These are phyloP conservation scores for Hyla sarda DNA, from an alignment of 2,113 vertebrate genomes.

Conservation along the genomic window DNA sequence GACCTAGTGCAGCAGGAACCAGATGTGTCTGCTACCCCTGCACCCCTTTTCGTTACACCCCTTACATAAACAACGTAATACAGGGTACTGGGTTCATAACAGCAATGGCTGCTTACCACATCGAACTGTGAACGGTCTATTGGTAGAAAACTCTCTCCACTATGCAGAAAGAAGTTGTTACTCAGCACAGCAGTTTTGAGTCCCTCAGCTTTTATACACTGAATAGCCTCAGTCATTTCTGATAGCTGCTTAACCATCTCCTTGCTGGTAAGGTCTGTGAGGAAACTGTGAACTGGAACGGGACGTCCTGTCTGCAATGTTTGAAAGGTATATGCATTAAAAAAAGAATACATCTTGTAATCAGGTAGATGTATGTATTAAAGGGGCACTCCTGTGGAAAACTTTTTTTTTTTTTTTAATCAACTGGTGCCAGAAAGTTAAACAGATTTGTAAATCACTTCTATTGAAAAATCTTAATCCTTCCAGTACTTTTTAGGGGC, in stretches of 20 bases:
- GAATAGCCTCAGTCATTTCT: slow-evolving; percentile 77
- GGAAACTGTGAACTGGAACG: slow-evolving; percentile 73
- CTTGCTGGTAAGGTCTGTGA: slow-evolving; percentile 70
- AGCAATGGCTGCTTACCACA: slow-evolving; percentile 71
- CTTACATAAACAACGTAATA: neutral
- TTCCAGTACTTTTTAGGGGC: no score
- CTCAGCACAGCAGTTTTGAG: slow-evolving; percentile 79
- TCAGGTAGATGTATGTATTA: no score
- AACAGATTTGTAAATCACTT: no score
- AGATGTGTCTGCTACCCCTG: no score
- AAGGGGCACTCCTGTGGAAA: no score
- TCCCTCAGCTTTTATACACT: slow-evolving; percentile 73
- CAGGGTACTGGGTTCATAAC: no score
- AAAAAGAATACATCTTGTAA: no score
- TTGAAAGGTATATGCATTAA: neutral
- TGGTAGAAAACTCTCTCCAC: slow-evolving; percentile 69
- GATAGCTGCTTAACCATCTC: slow-evolving; percentile 70
- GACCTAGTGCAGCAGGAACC: no score
- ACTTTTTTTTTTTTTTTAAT: no score
- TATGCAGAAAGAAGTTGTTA: slow-evolving; percentile 70
- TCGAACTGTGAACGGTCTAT: slow-evolving; percentile 75
- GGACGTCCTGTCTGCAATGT: slow-evolving; percentile 67
- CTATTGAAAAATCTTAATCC: no score
- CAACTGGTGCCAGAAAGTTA: no score
- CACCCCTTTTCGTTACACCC: no score